Evolutionary conservation across 2,888 invertebrate genomes (phyloP), one percentile per base, ranked within the genome.

Genomic region (Cistogaster globosa): DNA sequence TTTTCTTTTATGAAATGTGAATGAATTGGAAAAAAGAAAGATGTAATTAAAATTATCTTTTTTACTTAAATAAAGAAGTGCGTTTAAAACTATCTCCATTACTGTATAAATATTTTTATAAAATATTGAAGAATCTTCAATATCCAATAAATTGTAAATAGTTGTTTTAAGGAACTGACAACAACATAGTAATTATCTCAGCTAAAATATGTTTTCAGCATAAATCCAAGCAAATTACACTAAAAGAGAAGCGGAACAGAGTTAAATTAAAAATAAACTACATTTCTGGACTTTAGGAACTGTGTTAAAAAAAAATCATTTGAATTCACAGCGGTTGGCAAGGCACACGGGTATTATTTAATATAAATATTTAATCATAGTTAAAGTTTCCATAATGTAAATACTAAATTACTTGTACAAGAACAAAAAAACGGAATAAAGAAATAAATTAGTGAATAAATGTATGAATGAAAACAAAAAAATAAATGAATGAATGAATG

Each of bases 171-270:
- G 58, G 51, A 74, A 81, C 72, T 72, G 76, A 65, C 84, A 84
- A 63, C 81, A 81, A 77, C 77, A 68, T 63, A 68, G 81, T 72
- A 84, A 84, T 84, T 81, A 84, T 81, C 81, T 72, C 72, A 69
- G 77, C 80, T 63, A 63, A 63, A 63, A 72, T 81, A 81, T 68
- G 80, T 68, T 77, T 84, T 69, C 74, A 81, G 77, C 77, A 84
- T 77, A 77, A 72, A 84, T 81, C 71, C 63, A 45, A 72, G 51
- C 48, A 2, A 71, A 71, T 38, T 36, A 51, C 16, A 60, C 32
- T 7, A 9, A 32, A 51, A 79, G 38, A 58, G 48, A 42, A 53
- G 18, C 62, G 45, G 14, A 48, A n/a, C 32, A 1, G 20, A 65
- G 14, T 63, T 57, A 57, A 48, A 75, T 63, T 63, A 38, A 71